Percentiles rank a stretch among this genome's conserved stretches.
Evolutionary conservation across 2,888 invertebrate genomes (phyloP).

Genomic region (Lepidocyrtinus sp.): DNA sequence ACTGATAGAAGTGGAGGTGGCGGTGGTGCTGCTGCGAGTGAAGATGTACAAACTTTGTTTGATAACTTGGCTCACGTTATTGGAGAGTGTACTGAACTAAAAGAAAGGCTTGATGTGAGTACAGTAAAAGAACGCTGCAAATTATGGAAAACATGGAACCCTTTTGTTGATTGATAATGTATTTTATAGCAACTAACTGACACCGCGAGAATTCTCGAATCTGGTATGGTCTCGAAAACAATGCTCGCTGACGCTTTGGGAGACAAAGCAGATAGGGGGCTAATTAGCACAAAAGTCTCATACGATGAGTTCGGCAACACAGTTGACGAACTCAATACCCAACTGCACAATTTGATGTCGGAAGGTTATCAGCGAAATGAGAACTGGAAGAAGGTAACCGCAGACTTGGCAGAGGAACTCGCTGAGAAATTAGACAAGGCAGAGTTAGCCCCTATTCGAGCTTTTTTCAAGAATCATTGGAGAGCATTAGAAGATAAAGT

Average conservation of each 20-base stretch:
- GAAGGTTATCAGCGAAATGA: slow-evolving; percentile 68
- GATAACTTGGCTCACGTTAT: slow-evolving; percentile 64
- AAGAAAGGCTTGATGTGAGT: slow-evolving; percentile 54
- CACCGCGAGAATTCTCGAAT: slow-evolving; percentile 55
- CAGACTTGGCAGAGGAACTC: slow-evolving; percentile 64
- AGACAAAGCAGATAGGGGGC: slow-evolving; percentile 68
- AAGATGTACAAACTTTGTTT: slow-evolving; percentile 57
- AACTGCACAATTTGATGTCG: slow-evolving; percentile 65
- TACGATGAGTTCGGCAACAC: slow-evolving; percentile 68
- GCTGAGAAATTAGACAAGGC: slow-evolving; percentile 65
- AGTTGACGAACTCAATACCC: slow-evolving; percentile 63
- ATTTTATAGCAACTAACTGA: slow-evolving; percentile 35
- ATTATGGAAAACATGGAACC: too few species aligned
- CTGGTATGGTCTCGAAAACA: slow-evolving; percentile 66
- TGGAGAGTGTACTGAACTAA: slow-evolving; percentile 58
- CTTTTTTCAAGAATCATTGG: slow-evolving; percentile 67
- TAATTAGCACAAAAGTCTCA: slow-evolving; percentile 66
- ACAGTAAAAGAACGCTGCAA: too few species aligned
- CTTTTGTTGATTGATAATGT: too few species aligned
- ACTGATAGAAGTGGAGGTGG: too few species aligned
- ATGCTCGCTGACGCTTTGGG: slow-evolving; percentile 65
- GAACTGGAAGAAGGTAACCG: slow-evolving; percentile 65
- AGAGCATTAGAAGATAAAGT: slow-evolving; percentile 63
- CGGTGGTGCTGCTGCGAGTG: background rate
- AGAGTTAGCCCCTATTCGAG: slow-evolving; percentile 65